phyloP scores from a whole-genome alignment of 2,888 invertebrate genomes.

The Itoplectis maculator region DNA sequence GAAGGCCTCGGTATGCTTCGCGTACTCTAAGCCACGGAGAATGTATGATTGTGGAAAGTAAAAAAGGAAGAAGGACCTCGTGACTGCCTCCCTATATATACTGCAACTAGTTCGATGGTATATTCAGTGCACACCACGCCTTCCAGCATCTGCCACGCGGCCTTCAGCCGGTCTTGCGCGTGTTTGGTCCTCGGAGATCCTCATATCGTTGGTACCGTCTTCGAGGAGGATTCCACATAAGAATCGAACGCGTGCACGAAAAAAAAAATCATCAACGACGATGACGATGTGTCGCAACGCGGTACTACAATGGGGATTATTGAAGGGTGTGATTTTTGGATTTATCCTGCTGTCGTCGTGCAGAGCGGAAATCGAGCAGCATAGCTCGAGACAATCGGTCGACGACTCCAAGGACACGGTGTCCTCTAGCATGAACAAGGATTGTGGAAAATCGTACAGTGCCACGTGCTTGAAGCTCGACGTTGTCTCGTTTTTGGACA shows the following conservation, averaged over 20 bases:
- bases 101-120: conserved; percentile 79
- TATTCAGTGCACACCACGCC: conserved; percentile 81
- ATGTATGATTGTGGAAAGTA: conserved; percentile 82
- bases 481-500: conserved; percentile 91
- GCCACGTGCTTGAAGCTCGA: conserved; percentile 92
- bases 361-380: conserved; percentile 77
- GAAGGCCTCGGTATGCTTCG: conserved; percentile 73
- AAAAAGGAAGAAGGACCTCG: conserved; percentile 82
- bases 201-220: neutral
- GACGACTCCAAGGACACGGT: conserved; percentile 73
- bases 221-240: neutral
- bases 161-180: conserved; percentile 25
- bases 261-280: conserved; percentile 24
- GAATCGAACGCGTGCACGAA: conserved; percentile 14
- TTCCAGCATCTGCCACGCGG: conserved; percentile 66
- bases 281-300: conserved; percentile 47
- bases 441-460: conserved; percentile 88
- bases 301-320: conserved; percentile 42
- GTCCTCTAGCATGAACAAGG: conserved; percentile 80
- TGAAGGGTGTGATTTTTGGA: conserved; percentile 49
- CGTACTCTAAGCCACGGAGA: conserved; percentile 76
- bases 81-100: conserved; percentile 82
- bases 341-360: conserved; percentile 73
- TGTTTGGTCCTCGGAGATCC: conserved; percentile 36
- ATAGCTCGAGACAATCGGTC: conserved; percentile 77